These are phyloP conservation scores for Idaea aversata DNA, from an alignment of 2,888 invertebrate genomes.

Conservation along the genomic window DNA sequence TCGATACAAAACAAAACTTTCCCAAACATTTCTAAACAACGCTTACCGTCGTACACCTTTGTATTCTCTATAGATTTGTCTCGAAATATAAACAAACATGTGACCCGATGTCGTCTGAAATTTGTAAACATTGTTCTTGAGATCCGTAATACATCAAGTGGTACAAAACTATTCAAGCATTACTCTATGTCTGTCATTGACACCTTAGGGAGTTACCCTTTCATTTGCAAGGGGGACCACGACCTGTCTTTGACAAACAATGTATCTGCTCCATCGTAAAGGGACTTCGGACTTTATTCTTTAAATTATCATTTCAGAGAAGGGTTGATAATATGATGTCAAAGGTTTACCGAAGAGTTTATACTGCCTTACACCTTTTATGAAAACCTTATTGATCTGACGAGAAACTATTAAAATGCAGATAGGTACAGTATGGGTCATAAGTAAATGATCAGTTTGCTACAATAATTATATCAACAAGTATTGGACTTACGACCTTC, in stretches of 20 bases:
- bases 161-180: conserved; percentile 61
- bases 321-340: too few species aligned
- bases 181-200: conserved; percentile 53
- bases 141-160: conserved; percentile 56
- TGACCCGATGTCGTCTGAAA: not conserved
- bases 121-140: conserved; percentile 21
- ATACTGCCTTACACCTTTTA: too few species aligned
- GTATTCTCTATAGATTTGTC: conserved; percentile 7
- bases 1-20: not conserved
- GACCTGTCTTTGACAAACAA: conserved; percentile 26
- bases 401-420: too few species aligned
- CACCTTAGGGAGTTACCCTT: conserved; percentile 37
- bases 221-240: conserved; percentile 27
- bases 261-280: not conserved
- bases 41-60: not conserved
- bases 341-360: too few species aligned
- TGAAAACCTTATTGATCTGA: too few species aligned
- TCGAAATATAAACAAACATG: conserved; percentile 4
- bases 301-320: not conserved
- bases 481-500: too few species aligned
- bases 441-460: too few species aligned
- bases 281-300: not conserved
- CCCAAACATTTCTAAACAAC: not conserved
- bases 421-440: too few species aligned
- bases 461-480: too few species aligned